Evolutionary conservation across 2,888 invertebrate genomes (phyloP).

Genomic region (Cephonodes hylas): DNA sequence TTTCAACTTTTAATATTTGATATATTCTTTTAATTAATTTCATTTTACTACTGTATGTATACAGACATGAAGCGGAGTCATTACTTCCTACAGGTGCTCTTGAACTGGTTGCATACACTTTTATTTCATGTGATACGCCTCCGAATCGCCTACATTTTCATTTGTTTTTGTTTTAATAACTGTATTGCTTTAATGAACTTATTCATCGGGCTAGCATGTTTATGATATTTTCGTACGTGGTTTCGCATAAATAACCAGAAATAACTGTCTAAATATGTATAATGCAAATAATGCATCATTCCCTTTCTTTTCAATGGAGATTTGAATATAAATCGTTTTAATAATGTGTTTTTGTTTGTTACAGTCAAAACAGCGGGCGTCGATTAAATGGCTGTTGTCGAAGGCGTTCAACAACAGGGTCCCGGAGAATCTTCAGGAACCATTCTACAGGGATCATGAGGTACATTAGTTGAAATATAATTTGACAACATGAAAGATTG

Average conservation of each 20-base stretch:
- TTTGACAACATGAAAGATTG: too few relatives aligned
- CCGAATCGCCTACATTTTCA: background rate
- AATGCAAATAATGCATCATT: background rate
- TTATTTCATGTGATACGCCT: background rate
- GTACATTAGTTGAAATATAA: too few relatives aligned
- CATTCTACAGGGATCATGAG: conserved; percentile 97
- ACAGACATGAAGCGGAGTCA: background rate
- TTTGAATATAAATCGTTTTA: background rate
- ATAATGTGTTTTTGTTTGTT: conserved; percentile 65
- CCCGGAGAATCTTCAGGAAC: conserved; percentile 95
- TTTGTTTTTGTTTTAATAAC: background rate
- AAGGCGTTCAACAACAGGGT: conserved; percentile 97
- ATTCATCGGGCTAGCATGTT: background rate
- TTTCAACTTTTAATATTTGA: background rate
- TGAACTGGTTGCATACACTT: background rate
- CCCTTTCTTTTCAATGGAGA: background rate
- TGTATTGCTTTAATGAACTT: background rate
- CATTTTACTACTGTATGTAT: background rate
- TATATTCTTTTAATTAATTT: background rate
- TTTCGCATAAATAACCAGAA: too few relatives aligned
- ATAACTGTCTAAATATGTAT: background rate
- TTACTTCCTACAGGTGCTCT: conserved; percentile 1
- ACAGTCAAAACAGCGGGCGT: conserved; percentile 97
- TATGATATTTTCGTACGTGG: too few relatives aligned
- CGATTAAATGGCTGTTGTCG: conserved; percentile 97